Conservation (phyloP, 2,113 vertebrate species). For the Anseranas semipalmata region DNA sequence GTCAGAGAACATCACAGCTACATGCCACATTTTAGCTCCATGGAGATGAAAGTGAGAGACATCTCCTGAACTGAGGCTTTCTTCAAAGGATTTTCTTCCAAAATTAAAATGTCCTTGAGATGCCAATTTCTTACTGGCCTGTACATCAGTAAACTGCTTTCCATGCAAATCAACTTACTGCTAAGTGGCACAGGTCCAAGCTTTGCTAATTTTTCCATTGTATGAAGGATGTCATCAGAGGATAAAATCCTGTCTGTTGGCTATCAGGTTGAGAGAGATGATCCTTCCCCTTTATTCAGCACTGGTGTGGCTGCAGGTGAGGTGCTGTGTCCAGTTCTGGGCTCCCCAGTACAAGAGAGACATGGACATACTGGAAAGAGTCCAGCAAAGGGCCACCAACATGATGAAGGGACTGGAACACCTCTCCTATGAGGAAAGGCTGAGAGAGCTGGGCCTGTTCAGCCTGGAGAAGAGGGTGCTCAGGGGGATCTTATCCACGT, state of each 20-base stretch:
- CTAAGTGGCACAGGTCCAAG: neutral
- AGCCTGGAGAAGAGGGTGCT: neutral
- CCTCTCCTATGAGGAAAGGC: neutral
- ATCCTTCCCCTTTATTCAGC: neutral
- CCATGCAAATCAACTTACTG: neutral
- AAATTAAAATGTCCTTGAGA: neutral
- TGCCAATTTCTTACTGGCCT: neutral
- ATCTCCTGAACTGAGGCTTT: neutral
- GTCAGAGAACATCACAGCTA: neutral
- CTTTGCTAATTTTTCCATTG: neutral
- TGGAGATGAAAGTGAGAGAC: neutral
- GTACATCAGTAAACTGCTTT: neutral
- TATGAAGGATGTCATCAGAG: neutral
- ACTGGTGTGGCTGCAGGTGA: neutral
- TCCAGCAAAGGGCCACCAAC: fast-evolving
- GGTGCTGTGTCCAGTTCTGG: neutral
- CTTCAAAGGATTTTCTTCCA: neutral
- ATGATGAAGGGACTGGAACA: neutral
- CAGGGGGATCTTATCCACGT: neutral
- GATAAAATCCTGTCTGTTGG: neutral
- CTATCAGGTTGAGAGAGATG: neutral
- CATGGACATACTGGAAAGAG: neutral
- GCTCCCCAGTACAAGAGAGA: neutral
- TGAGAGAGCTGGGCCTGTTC: neutral
- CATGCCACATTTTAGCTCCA: neutral